These are phyloP conservation scores for Prionailurus viverrinus DNA, from an alignment of 2,113 vertebrate genomes.

Conservation along the genomic window DNA sequence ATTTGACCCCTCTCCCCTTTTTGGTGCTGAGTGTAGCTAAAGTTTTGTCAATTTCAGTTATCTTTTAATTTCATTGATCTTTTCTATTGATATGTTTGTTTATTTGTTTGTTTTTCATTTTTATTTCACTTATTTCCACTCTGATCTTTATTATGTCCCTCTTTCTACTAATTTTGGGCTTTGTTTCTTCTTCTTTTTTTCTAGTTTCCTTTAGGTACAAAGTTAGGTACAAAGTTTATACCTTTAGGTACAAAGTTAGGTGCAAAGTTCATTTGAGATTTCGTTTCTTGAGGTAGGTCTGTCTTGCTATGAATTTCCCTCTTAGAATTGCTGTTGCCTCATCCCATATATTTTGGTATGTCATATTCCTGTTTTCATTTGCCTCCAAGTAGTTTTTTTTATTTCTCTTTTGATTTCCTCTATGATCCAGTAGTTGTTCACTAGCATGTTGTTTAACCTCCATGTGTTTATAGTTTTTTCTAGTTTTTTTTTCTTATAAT, in stretches of 20 bases:
- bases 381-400: neutral
- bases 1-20: neutral
- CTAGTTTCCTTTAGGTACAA: neutral
- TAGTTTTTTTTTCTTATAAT: neutral
- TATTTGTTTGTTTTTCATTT: neutral
- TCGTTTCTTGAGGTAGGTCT: neutral
- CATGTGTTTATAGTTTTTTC: neutral
- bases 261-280: neutral
- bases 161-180: neutral
- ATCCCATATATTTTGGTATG: neutral
- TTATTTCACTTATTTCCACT: neutral
- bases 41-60: neutral
- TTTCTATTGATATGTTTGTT: neutral
- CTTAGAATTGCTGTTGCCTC: neutral
- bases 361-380: neutral
- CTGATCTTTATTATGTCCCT: neutral
- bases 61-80: neutral
- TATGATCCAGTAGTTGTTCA: neutral
- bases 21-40: neutral
- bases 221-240: too few species aligned
- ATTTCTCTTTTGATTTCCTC: neutral
- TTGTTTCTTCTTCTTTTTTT: neutral
- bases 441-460: neutral
- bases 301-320: neutral
- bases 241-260: neutral